Conservation (phyloP, 2,113 vertebrate genomes). For the Pterocles orientalis region DNA sequence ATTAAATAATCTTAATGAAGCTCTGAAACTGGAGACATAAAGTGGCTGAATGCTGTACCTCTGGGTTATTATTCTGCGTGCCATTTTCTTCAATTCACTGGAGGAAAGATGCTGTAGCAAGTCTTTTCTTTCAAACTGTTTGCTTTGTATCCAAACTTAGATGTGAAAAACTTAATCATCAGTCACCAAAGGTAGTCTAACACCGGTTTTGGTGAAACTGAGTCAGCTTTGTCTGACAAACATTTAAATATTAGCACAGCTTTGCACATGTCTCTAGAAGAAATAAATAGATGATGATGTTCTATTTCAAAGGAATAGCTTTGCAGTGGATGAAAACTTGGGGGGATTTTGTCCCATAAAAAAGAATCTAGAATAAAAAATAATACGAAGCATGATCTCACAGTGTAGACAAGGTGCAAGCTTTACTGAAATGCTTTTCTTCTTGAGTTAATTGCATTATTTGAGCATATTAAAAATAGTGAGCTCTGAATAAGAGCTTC, state of each 20-base stretch:
- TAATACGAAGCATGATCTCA: neutral
- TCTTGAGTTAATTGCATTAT: slow-evolving; percentile 56
- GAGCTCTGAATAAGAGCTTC: slow-evolving; percentile 43
- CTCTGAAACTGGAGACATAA: neutral
- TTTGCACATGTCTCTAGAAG: neutral
- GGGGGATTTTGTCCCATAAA: neutral
- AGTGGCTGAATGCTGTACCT: neutral
- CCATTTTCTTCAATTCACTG: neutral
- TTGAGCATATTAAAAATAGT: slow-evolving; percentile 59
- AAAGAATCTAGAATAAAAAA: neutral
- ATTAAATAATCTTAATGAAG: neutral
- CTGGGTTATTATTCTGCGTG: neutral
- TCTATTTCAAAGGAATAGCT: neutral
- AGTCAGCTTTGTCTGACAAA: slow-evolving; percentile 33
- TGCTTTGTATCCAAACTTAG: neutral
- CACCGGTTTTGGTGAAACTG: slow-evolving; percentile 16
- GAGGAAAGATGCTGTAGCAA: neutral
- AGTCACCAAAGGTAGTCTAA: neutral
- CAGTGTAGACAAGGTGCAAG: neutral
- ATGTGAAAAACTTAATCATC: slow-evolving; percentile 33
- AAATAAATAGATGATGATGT: neutral
- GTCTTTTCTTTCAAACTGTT: neutral
- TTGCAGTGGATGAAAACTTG: neutral
- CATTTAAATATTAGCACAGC: slow-evolving; percentile 9
- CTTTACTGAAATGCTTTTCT: slow-evolving; percentile 27